Evolutionary conservation across 2,888 invertebrate species (phyloP).

Genomic region (Campopleginae sp.): DNA sequence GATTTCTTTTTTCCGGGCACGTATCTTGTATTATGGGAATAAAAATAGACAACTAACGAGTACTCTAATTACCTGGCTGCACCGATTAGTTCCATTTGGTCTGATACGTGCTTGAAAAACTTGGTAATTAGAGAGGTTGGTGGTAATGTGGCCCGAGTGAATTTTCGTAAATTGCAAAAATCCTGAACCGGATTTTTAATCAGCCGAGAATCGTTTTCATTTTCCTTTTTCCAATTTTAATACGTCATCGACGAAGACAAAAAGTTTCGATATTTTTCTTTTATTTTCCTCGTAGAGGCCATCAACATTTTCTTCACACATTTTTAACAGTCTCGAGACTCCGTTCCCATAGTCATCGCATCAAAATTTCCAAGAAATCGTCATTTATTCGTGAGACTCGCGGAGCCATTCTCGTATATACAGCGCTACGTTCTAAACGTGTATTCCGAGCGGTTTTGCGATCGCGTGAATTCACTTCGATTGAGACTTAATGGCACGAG

Average conservation of each 20-base stretch:
- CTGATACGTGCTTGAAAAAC: slow-evolving; percentile 32
- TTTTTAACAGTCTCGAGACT: slow-evolving; percentile 25
- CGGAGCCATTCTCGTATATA: not conserved
- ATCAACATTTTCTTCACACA: slow-evolving; percentile 2
- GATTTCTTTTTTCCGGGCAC: slow-evolving; percentile 32
- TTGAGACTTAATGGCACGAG: slow-evolving; percentile 53
- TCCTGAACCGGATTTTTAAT: not conserved
- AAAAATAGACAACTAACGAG: slow-evolving; percentile 1
- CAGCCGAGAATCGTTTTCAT: not conserved
- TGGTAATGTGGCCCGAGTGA: not conserved
- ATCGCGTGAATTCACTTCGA: slow-evolving; percentile 53
- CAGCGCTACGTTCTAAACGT: not conserved
- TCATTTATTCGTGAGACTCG: slow-evolving; percentile 3
- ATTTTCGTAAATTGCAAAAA: not conserved
- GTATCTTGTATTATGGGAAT: not conserved
- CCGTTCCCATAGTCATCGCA: not conserved
- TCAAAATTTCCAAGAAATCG: slow-evolving; percentile 33
- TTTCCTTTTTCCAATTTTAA: not conserved
- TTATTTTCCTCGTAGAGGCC: not conserved
- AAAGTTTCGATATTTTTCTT: not conserved
- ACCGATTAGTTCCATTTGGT: slow-evolving; percentile 28
- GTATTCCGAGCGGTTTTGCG: not conserved
- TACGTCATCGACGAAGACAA: not conserved
- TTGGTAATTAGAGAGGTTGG: slow-evolving; percentile 7
- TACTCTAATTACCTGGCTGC: slow-evolving; percentile 4